A percentile compares a stretch with the other conserved stretches of the same genome.
phyloP scores from a whole-genome alignment of 1,140 invertebrate species.

The Aphelinus atriplicis region DNA sequence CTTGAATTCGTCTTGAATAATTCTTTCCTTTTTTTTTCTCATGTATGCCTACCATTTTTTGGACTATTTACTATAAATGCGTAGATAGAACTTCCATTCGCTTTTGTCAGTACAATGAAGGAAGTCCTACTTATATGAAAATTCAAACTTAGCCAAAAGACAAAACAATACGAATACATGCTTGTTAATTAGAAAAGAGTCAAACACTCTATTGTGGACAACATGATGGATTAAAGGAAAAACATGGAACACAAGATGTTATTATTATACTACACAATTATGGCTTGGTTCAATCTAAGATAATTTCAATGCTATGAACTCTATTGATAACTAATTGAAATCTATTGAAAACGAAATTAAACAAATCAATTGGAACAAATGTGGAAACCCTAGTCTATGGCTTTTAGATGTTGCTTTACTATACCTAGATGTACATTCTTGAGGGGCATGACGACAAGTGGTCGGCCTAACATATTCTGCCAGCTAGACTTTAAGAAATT shows the following conservation, averaged over 20 bases:
- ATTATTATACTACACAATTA: neutral
- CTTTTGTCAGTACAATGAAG: neutral
- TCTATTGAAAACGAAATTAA: neutral
- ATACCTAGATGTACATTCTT: slow-evolving; percentile 93
- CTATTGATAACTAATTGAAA: neutral
- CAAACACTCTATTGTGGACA: too few species aligned
- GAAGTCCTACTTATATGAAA: neutral
- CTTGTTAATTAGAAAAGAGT: slow-evolving; percentile 29
- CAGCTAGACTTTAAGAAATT: slow-evolving; percentile 96
- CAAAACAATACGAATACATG: slow-evolving; percentile 26
- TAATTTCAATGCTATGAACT: neutral
- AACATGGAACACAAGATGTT: too few species aligned
- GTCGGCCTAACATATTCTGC: slow-evolving; percentile 93
- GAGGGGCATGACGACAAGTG: slow-evolving; percentile 88
- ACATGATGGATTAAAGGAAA: too few species aligned
- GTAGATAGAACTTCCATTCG: too few species aligned
- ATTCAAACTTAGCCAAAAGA: neutral
- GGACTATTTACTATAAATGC: too few species aligned
- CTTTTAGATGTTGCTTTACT: slow-evolving; percentile 51
- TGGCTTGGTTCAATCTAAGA: neutral
- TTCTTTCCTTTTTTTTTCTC: slow-evolving; percentile 25
- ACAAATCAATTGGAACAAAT: slow-evolving; percentile 3
- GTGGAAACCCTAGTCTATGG: slow-evolving; percentile 34
- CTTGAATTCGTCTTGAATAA: slow-evolving; percentile 41
- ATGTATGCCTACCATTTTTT: neutral